Conservation (phyloP, 2,113 vertebrate genomes). For the Myodes glareolus region DNA sequence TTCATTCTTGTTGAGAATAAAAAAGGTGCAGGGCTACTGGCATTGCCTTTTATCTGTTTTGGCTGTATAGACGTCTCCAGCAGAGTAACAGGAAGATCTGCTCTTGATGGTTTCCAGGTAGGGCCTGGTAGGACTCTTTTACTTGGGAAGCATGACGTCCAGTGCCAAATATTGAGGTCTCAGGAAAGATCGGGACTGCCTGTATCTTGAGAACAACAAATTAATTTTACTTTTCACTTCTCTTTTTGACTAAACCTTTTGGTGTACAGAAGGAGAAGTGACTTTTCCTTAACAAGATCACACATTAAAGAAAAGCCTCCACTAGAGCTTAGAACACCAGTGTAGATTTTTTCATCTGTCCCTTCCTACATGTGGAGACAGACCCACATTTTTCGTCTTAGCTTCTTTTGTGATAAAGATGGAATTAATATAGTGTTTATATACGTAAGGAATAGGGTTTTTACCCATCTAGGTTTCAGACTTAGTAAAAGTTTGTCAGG, state of each 20-base stretch:
- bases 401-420: background rate
- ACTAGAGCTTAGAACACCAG: background rate
- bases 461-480: background rate
- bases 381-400: background rate
- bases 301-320: background rate
- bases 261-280: background rate
- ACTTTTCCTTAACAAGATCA: background rate
- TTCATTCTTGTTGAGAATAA: conserved; percentile 30
- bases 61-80: background rate
- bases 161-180: background rate
- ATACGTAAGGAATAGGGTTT: accelerated
- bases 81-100: background rate
- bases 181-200: background rate
- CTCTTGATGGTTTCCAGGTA: background rate
- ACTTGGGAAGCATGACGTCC: background rate
- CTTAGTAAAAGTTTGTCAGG: background rate
- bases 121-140: background rate
- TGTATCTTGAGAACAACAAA: background rate
- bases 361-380: background rate
- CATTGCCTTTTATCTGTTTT: background rate
- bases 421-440: background rate
- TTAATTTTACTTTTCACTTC: background rate
- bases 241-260: conserved; percentile 6
- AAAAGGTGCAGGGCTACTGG: background rate
- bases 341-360: background rate